Base-by-base conservation (phyloP, 2,888 invertebrate species). In the Sinotaia quadrata region DNA sequence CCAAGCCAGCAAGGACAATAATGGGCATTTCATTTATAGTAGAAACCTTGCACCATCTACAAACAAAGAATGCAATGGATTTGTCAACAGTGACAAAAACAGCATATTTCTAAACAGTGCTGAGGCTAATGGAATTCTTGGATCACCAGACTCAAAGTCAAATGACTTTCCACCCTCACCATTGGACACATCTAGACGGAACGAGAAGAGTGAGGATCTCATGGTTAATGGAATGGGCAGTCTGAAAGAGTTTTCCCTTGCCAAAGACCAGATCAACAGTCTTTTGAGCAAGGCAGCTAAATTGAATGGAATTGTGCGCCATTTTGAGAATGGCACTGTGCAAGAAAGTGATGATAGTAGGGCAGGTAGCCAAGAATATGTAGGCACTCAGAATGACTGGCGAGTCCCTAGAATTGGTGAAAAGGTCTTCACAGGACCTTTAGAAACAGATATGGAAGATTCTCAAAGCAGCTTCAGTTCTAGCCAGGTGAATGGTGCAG, bases 151-250 rank as follows among this genome's bases (percentile, higher is more conserved):
- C 18, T 73, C 73, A 10, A 47, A 62, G 24, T 65, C 66, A 27
- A 70, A 57, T 52, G 73, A 73, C 49, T 47, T 68, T 18, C 73
- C 73, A 31, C 73, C 69, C 8, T 70, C 73, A 8, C 73, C 73
- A 7, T 57, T 69, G 61, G 5, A 4, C 18, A 21, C 5, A 21
- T 18, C 47, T 24, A 47, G 47, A 47, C 21, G 21, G 2, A 24
- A 24, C 4, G 7, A 21, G 21, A 27, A 24, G 24, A 49, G 44
- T 18, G 69, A 70, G 21, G 57, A 67, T n/a, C 67, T 67, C 44
- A 10, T 70, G 12, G 58, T 21, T 3, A 73, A 70, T 47, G 73
- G 73, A n/a, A 27, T 54, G n/a, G 24, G 33, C 44, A 44, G 65
- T 56, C 15, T 54, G 56, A 65, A 65, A 37, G 65, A 65, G 12